Percentiles rank a stretch among this genome's conserved stretches.
Conservation (phyloP, 2,113 vertebrate species). For the Nerophis ophidion region DNA sequence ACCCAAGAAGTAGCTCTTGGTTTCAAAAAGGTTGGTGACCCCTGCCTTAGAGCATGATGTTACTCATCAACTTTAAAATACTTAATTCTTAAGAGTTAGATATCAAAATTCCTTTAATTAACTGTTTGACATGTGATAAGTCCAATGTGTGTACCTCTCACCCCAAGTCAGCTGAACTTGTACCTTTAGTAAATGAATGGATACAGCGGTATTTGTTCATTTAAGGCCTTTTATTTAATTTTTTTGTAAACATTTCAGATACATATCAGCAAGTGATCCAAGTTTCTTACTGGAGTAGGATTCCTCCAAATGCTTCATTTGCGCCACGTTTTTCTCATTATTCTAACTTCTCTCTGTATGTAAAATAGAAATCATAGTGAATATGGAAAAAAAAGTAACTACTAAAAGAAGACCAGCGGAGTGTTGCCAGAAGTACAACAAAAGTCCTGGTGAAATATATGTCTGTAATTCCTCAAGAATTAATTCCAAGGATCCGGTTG, state of each 20-base stretch:
- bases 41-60: too few relatives aligned
- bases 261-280: slow-evolving; percentile 35
- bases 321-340: slow-evolving; percentile 15
- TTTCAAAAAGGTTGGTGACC: too few relatives aligned
- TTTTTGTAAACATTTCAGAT: slow-evolving; percentile 56
- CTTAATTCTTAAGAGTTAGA: too few relatives aligned
- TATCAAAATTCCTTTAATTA: too few relatives aligned
- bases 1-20: too few relatives aligned
- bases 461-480: slow-evolving; percentile 14
- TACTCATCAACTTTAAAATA: too few relatives aligned
- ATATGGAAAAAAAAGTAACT: slow-evolving; percentile 7
- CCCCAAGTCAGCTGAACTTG: not conserved
- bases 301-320: slow-evolving; percentile 30
- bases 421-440: slow-evolving; percentile 22
- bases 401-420: slow-evolving; percentile 14
- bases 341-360: slow-evolving; percentile 20
- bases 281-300: slow-evolving; percentile 23
- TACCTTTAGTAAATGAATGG: not conserved
- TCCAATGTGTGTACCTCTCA: not conserved
- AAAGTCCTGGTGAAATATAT: slow-evolving; percentile 37
- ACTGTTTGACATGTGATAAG: too few relatives aligned
- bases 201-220: not conserved
- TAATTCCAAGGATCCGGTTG: slow-evolving; percentile 7
- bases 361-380: slow-evolving; percentile 17
- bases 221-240: slow-evolving; percentile 51